A percentile compares a stretch with the other conserved stretches of the same genome.
Evolutionary conservation across 2,113 vertebrate genomes (phyloP).

Genomic region (Anthoscopus minutus): DNA sequence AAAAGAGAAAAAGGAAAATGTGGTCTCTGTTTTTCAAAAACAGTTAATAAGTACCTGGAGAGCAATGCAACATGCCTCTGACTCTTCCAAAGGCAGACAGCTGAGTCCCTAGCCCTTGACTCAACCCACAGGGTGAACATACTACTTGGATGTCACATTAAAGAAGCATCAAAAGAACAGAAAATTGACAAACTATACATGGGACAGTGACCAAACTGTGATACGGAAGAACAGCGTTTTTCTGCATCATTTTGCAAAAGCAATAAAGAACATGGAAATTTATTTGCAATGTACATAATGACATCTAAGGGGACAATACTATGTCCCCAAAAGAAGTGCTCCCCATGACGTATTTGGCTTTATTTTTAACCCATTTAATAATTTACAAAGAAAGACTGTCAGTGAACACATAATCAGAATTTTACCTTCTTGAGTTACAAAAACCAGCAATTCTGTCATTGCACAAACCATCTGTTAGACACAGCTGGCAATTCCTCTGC

Average conservation of each 20-base stretch:
- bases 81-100: background rate
- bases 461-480: background rate
- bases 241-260: background rate
- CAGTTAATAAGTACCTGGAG: background rate
- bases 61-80: background rate
- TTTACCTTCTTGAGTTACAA: background rate
- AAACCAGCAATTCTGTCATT: background rate
- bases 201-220: background rate
- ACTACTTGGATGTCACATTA: rapidly evolving
- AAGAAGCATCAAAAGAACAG: background rate
- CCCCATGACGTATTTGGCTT: background rate
- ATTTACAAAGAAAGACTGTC: background rate
- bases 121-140: background rate
- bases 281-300: background rate
- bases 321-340: background rate
- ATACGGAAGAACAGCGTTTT: background rate
- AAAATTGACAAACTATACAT: background rate
- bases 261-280: background rate
- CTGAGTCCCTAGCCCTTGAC: background rate
- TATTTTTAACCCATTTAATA: background rate
- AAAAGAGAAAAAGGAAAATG: background rate
- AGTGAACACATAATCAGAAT: background rate
- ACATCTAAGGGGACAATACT: background rate
- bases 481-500: background rate
- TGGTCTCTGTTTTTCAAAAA: background rate